These are phyloP conservation scores for Ancistrus triradiatus DNA, from an alignment of 2,113 vertebrate species.

Conservation along the genomic window DNA sequence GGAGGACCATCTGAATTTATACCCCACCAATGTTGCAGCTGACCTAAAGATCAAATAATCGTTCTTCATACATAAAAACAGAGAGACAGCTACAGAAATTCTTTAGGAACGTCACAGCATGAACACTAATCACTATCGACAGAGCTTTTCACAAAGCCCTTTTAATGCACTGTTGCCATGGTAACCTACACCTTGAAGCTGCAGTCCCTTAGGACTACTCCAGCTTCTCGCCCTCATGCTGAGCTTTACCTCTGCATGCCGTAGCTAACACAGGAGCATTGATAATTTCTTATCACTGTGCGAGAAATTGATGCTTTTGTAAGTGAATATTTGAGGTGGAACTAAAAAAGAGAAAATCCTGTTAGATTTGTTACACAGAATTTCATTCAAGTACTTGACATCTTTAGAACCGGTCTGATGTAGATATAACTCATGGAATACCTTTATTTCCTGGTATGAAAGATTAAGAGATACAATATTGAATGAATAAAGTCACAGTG, in stretches of 20 bases:
- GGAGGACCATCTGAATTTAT: background rate
- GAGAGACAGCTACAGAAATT: background rate
- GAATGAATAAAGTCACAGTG: no score
- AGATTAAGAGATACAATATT: no score
- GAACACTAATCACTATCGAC: constrained; percentile 20
- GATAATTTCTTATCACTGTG: no score
- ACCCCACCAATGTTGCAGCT: background rate
- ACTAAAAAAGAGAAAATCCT: no score
- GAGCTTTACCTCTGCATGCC: background rate
- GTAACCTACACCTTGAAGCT: constrained; percentile 28
- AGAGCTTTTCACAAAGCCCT: background rate
- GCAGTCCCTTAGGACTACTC: constrained; percentile 12
- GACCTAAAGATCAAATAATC: background rate
- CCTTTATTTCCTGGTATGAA: no score
- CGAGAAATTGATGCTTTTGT: no score
- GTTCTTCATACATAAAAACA: background rate
- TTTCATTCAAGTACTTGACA: no score
- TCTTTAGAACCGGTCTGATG: no score
- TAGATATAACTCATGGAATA: no score
- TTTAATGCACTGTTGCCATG: constrained; percentile 35
- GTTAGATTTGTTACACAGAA: no score
- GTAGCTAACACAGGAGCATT: background rate
- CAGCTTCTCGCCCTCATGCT: background rate
- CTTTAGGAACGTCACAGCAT: background rate
- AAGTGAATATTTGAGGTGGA: no score